A percentile compares a stretch with the other conserved stretches of the same genome.
Conservation (phyloP, 1,140 invertebrate genomes). For the Drosophila gunungcola region DNA sequence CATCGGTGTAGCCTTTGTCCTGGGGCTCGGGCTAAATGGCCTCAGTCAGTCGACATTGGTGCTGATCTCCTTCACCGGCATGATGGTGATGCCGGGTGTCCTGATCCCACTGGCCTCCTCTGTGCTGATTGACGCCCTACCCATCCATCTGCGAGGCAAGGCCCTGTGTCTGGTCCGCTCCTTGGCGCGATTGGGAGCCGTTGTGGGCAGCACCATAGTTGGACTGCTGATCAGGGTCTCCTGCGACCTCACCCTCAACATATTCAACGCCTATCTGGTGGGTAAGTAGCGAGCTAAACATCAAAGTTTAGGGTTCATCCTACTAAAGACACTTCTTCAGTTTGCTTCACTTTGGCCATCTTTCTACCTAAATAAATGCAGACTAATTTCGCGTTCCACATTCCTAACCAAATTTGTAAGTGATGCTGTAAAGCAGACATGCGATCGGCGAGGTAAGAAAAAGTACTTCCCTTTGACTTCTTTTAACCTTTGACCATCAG, state of each 20-base stretch:
- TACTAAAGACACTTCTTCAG: neutral
- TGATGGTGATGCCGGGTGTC: constrained; percentile 17
- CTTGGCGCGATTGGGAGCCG: constrained; percentile 5
- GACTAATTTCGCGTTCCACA: too few species aligned
- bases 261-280: constrained; percentile 5
- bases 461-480: too few species aligned
- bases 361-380: neutral
- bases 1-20: neutral
- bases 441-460: too few species aligned
- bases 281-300: neutral
- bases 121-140: constrained; percentile 8
- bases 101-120: constrained; percentile 13
- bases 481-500: too few species aligned
- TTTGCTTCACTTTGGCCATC: neutral
- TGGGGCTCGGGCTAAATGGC: constrained; percentile 4
- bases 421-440: too few species aligned
- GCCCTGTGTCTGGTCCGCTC: constrained; percentile 12
- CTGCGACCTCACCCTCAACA: constrained; percentile 14
- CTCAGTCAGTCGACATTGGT: neutral
- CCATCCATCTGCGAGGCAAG: constrained; percentile 20
- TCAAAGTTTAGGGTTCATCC: neutral
- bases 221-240: constrained; percentile 12
- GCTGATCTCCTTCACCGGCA: constrained; percentile 6
- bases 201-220: constrained; percentile 2
- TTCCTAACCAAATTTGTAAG: too few species aligned